phyloP scores from a whole-genome alignment of 2,888 invertebrate genomes.

The Steinernema carpocapsae region DNA sequence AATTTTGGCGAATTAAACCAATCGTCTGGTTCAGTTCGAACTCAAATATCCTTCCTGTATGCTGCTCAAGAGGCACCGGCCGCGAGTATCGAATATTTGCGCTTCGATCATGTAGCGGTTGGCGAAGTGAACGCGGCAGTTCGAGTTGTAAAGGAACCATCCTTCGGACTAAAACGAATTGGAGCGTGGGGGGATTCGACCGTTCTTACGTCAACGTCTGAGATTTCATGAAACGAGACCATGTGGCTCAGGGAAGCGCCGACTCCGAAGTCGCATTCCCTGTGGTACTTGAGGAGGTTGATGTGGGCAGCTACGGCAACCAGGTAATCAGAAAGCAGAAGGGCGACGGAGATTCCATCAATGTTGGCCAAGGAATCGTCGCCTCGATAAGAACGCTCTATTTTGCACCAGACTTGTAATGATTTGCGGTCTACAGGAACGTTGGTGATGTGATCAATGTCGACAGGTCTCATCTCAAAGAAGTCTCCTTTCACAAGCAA shows the following conservation, averaged over 20 bases:
- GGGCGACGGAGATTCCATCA: not conserved
- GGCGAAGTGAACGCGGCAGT: not conserved
- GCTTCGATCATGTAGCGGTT: slow-evolving; percentile 17
- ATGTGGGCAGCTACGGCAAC: slow-evolving; percentile 6
- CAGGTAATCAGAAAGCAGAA: slow-evolving; percentile 7
- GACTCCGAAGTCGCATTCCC: not conserved
- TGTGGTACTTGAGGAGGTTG: not conserved
- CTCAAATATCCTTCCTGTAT: slow-evolving; percentile 3
- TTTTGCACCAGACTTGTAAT: not conserved
- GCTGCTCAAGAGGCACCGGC: not conserved
- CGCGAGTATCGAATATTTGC: not conserved
- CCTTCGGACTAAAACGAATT: not conserved
- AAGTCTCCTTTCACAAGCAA: not conserved
- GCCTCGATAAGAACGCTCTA: not conserved
- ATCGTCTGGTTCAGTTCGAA: too few species aligned
- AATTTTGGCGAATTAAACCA: too few species aligned
- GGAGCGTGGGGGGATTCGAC: too few species aligned
- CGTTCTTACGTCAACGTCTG: not conserved
- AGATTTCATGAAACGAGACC: not conserved
- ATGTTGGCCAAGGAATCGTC: not conserved
- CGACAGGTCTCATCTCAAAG: not conserved
- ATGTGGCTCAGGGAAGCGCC: slow-evolving; percentile 10
- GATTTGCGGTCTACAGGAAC: not conserved
- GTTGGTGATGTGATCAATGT: not conserved
- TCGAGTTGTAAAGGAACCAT: slow-evolving; percentile 7